Base-by-base conservation (phyloP, 2,113 vertebrate genomes). In the Abramis brama region DNA sequence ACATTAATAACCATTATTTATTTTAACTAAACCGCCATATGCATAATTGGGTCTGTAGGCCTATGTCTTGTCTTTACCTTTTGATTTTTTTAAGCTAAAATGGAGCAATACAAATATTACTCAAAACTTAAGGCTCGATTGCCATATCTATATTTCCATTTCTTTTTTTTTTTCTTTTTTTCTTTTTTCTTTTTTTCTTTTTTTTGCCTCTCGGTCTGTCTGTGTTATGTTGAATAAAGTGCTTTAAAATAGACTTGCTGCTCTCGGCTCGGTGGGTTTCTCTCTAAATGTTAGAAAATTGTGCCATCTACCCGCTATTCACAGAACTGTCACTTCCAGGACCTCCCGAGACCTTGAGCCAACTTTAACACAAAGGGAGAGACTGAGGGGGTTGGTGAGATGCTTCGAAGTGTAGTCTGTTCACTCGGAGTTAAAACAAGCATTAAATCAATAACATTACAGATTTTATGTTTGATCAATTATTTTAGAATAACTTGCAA, bases 271-370 rank as follows among this genome's bases (percentile, higher is more conserved):
- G 85, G 93, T 95, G 94, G 94, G 89, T 92, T 94, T 95, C 95
- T 93, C 93, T 95, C 95, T 96, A 99, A 98, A 98, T 97, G 97
- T 99, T 96, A 97, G 97, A 98, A 98, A 99, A 99, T 96, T 98
- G 96, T 98, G 98, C 98, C 98, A 99, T 98, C 98, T 99, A 99
- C 97, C 98, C 96, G 98, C 96, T 96, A 94, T 94, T 95, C 94
- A 94, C 93, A 97, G 97, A 97, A 99, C 96, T 99, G 97, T 97
- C 97, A 96, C 96, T 95, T 94, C 91, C 93, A 71, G 89, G 95
- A 96, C 96, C 96, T 97, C 95, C 90, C 89, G 94, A 94, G 95
- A 96, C 96, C 96, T 96, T 93, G 89, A 94, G 93, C 92, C 90
- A 93, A 93, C 95, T 96, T 95, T 93, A 94, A 94, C 94, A 94